A percentile compares a stretch with the other conserved stretches of the same genome.
These are phyloP conservation scores for Sebastes ruberrimus DNA, from an alignment of 2,797 vertebrate species.

Conservation along the genomic window DNA sequence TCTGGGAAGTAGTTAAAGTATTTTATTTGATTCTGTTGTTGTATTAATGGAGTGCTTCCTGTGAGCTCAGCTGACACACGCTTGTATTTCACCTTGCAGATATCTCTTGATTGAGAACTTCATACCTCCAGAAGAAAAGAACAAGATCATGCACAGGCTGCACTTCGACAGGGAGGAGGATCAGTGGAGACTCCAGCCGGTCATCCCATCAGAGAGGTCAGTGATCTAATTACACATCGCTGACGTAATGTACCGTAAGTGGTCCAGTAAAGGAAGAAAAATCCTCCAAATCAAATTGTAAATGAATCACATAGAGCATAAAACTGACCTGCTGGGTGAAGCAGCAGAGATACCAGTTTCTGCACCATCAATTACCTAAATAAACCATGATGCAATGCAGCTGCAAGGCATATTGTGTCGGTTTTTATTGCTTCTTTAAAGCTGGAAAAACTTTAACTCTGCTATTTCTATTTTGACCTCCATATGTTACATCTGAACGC, in stretches of 20 bases:
- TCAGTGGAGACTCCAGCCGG: slow-evolving; percentile 94
- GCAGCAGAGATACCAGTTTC: not conserved
- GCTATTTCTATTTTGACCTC: not conserved
- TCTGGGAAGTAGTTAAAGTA: not conserved
- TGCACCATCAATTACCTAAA: not conserved
- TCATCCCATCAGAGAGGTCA: slow-evolving; percentile 89
- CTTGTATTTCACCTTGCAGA: slow-evolving; percentile 72
- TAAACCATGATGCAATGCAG: not conserved
- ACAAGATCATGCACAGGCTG: slow-evolving; percentile 96
- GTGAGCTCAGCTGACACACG: not conserved
- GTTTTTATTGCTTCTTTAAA: not conserved
- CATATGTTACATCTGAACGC: not conserved
- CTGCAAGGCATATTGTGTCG: not conserved
- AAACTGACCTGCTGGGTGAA: not conserved
- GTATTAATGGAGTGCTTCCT: not conserved
- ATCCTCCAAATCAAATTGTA: not conserved
- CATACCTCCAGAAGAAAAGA: slow-evolving; percentile 96
- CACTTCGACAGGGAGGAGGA: slow-evolving; percentile 94
- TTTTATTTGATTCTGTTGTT: not conserved
- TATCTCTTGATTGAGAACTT: slow-evolving; percentile 98
- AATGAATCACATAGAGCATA: not conserved
- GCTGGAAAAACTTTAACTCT: not conserved
- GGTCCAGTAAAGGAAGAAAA: not conserved
- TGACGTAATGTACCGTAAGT: not conserved
- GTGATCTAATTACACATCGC: slow-evolving; percentile 35